phyloP scores from a whole-genome alignment of 2,888 invertebrate species.

The Bhutanitis thaidina region DNA sequence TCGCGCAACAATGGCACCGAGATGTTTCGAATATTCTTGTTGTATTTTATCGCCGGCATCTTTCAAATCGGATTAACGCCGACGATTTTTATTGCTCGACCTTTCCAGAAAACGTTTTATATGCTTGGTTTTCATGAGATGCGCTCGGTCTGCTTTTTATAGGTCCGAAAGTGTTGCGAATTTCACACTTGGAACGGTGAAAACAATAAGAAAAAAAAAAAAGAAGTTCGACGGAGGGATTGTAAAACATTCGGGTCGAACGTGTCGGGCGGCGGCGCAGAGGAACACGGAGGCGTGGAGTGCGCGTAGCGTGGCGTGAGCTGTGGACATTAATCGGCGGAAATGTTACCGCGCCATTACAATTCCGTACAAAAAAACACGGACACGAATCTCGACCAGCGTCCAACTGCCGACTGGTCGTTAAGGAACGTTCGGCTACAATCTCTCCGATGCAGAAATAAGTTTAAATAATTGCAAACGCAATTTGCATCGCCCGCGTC shows the following conservation, averaged over 20 bases:
- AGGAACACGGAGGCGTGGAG: constrained; percentile 41
- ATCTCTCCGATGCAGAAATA: constrained; percentile 25
- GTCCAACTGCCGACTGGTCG: not conserved
- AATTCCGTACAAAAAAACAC: constrained; percentile 12
- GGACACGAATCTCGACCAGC: not conserved
- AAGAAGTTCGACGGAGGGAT: constrained; percentile 35
- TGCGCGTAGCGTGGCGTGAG: constrained; percentile 31
- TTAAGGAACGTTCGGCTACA: constrained; percentile 4
- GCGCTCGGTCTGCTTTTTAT: not conserved
- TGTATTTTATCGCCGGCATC: constrained; percentile 49
- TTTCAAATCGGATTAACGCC: constrained; percentile 53
- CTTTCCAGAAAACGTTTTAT: not conserved
- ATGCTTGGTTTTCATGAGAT: not conserved
- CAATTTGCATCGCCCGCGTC: not conserved
- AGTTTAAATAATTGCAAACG: not conserved
- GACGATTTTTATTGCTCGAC: constrained; percentile 40
- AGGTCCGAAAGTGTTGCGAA: constrained; percentile 40
- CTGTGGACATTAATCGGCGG: constrained; percentile 34
- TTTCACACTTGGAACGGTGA: constrained; percentile 52
- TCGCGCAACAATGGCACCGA: constrained; percentile 27
- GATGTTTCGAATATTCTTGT: constrained; percentile 32
- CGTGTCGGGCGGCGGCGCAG: constrained; percentile 28
- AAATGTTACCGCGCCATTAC: constrained; percentile 34
- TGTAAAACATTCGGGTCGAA: constrained; percentile 47
- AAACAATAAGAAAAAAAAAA: constrained; percentile 40